A percentile compares a stretch with the other conserved stretches of the same genome.
phyloP scores from a whole-genome alignment of 2,888 invertebrate species.

The Eurois occulta region DNA sequence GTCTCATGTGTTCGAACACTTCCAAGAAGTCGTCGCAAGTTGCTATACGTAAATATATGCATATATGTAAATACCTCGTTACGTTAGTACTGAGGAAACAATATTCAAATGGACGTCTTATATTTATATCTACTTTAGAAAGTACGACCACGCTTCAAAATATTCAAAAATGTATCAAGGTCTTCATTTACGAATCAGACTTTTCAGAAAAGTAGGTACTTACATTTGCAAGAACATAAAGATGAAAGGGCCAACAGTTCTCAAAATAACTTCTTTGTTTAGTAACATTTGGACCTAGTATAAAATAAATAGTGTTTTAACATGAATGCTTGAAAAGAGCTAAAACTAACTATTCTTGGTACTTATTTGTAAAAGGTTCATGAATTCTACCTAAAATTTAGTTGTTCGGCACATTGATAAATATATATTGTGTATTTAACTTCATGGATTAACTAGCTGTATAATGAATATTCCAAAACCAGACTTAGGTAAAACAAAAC shows the following conservation, averaged over 20 bases:
- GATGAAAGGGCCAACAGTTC: neutral
- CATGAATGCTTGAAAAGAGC: neutral
- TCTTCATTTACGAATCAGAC: constrained; percentile 8
- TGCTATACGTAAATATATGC: neutral
- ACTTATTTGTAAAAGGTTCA: neutral
- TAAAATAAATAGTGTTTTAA: too few species aligned
- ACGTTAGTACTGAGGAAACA: neutral
- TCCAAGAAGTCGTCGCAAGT: neutral
- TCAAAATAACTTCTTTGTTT: constrained; percentile 7
- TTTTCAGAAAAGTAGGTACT: neutral
- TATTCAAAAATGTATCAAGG: constrained; percentile 16
- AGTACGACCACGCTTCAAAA: constrained; percentile 8
- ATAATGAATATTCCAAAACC: neutral
- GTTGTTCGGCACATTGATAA: neutral
- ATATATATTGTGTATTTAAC: neutral
- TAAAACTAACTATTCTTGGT: neutral
- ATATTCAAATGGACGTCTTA: constrained; percentile 18
- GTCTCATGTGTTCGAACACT: neutral
- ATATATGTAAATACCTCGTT: neutral
- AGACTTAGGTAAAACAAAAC: too few species aligned
- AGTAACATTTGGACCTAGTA: neutral
- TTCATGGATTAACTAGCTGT: neutral
- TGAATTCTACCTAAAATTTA: neutral
- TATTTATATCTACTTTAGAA: constrained; percentile 27
- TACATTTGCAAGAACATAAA: constrained; percentile 15